phyloP scores from a whole-genome alignment of 1,140 invertebrate genomes.

The Grapholita molesta region DNA sequence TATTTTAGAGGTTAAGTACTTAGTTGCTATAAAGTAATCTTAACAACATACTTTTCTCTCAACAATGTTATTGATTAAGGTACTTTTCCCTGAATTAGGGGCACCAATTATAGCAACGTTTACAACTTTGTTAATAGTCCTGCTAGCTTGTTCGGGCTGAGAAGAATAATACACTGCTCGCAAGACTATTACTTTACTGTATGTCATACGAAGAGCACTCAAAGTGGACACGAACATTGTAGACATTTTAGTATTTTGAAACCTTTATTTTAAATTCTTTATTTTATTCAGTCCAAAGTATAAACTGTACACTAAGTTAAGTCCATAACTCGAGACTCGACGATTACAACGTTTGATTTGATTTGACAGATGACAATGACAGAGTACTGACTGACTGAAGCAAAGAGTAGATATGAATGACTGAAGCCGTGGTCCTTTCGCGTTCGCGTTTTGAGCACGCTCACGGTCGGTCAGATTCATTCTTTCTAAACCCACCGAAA shows the following conservation, averaged over 20 bases:
- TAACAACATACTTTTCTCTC: conserved; percentile 82
- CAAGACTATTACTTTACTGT: conserved; percentile 26
- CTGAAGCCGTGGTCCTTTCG: no score
- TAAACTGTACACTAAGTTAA: no score
- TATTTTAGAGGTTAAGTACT: background rate
- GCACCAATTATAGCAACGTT: conserved; percentile 93
- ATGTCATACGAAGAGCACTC: conserved; percentile 25
- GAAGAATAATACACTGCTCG: conserved; percentile 50
- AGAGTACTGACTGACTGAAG: no score
- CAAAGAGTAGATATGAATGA: no score
- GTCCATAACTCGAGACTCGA: no score
- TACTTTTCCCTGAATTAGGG: conserved; percentile 97
- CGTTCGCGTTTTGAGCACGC: no score
- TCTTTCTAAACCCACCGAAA: no score
- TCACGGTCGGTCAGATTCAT: no score
- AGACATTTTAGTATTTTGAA: conserved; percentile 22
- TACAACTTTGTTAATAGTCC: conserved; percentile 78
- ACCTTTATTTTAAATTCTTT: no score
- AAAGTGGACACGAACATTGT: conserved; percentile 34
- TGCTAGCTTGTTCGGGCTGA: conserved; percentile 40
- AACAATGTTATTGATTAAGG: conserved; percentile 92
- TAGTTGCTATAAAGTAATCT: background rate
- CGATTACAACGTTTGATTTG: no score
- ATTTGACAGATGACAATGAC: no score
- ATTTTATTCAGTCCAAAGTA: background rate